Evolutionary conservation across 2,113 vertebrate species (phyloP).

Genomic region (Mesembrinibis cayennensis): DNA sequence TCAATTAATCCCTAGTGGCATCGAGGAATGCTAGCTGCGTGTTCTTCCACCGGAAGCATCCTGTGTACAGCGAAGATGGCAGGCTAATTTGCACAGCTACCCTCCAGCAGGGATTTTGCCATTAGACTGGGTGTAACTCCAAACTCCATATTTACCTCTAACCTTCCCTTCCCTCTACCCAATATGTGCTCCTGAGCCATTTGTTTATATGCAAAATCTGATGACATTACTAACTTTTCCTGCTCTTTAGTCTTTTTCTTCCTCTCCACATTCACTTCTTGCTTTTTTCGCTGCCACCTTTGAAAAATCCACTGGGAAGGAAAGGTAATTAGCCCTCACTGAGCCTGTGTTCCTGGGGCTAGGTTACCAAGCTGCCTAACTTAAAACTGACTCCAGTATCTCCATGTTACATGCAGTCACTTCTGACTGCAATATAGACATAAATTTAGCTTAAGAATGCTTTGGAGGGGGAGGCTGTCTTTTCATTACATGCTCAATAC

Average conservation of each 20-base stretch:
- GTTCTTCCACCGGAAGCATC: neutral
- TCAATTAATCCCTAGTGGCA: constrained; percentile 23
- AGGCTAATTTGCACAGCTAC: neutral
- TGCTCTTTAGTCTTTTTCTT: neutral
- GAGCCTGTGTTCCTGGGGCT: neutral
- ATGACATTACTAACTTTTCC: neutral
- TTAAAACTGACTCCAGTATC: neutral
- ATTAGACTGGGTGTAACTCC: neutral
- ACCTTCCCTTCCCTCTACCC: neutral
- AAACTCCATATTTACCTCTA: neutral
- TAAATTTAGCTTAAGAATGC: neutral
- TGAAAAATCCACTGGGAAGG: neutral
- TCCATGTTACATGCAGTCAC: neutral
- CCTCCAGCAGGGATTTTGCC: neutral
- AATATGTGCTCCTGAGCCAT: neutral
- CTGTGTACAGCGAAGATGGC: neutral
- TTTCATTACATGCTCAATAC: constrained; percentile 20
- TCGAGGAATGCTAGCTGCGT: neutral
- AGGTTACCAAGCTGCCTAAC: neutral
- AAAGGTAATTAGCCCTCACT: neutral
- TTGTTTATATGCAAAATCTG: neutral
- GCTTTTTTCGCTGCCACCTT: neutral
- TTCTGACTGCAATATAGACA: neutral
- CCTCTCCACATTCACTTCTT: neutral
- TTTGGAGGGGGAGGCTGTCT: neutral